These are phyloP conservation scores for Amphimallon solstitiale DNA, from an alignment of 2,888 invertebrate genomes.

Conservation along the genomic window DNA sequence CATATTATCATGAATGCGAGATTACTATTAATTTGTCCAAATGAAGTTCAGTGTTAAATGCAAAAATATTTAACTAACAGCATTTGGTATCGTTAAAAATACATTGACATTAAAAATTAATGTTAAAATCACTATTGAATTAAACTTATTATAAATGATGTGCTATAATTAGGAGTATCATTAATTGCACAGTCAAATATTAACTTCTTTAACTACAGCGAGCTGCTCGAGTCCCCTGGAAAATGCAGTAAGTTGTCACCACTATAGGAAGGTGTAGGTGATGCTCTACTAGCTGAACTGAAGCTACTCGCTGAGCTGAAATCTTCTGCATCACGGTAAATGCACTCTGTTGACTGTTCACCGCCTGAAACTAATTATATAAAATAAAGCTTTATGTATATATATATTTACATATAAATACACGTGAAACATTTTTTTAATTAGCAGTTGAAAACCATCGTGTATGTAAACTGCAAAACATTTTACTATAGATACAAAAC, in stretches of 20 bases:
- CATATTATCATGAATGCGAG: too few species aligned
- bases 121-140: too few species aligned
- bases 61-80: too few species aligned
- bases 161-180: constrained; percentile 16
- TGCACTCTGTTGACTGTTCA: constrained; percentile 71
- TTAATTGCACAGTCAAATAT: background rate
- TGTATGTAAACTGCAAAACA: too few species aligned
- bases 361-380: constrained; percentile 62
- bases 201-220: constrained; percentile 61
- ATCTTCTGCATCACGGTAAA: constrained; percentile 73
- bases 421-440: too few species aligned
- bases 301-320: constrained; percentile 83
- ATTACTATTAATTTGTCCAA: too few species aligned
- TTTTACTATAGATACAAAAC: too few species aligned
- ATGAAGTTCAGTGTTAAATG: too few species aligned
- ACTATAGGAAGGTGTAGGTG: constrained; percentile 80
- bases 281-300: constrained; percentile 83
- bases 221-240: constrained; percentile 80
- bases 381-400: background rate
- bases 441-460: too few species aligned
- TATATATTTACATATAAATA: too few species aligned
- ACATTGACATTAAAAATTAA: too few species aligned
- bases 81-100: too few species aligned
- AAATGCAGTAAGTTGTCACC: constrained; percentile 82
- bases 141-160: constrained; percentile 8